Conservation (phyloP, 1,140 invertebrate species). For the Andrena cerasifolii region DNA sequence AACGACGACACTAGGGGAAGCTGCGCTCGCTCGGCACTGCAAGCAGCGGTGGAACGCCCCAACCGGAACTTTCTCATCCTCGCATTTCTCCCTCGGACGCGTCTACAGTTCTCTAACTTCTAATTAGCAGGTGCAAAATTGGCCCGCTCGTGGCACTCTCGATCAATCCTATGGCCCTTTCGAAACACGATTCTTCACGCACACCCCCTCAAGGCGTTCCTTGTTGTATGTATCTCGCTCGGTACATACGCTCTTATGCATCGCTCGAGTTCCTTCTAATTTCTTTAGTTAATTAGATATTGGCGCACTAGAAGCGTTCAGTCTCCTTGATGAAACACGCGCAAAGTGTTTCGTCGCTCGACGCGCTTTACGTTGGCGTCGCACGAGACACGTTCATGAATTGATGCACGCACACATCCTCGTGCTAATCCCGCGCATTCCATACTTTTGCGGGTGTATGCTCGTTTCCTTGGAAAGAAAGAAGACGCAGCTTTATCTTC, state of each 20-base stretch:
- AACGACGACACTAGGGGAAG: conserved; percentile 24
- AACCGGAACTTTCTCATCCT: background rate
- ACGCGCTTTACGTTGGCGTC: background rate
- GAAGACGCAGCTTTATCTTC: conserved; percentile 8
- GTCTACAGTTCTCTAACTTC: conserved; percentile 11
- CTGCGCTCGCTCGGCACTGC: background rate
- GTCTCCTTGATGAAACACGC: conserved; percentile 41
- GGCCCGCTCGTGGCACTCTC: conserved; percentile 26
- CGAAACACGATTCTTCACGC: too few relatives aligned
- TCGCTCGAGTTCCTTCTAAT: conserved; percentile 6
- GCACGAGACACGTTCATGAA: conserved; percentile 21
- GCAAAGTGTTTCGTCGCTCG: conserved; percentile 5
- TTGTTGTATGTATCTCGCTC: background rate
- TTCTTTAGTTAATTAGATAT: conserved; percentile 15
- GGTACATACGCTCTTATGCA: conserved; percentile 15
- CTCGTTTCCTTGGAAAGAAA: too few relatives aligned
- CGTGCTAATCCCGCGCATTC: background rate
- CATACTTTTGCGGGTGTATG: background rate
- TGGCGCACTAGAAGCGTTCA: conserved; percentile 36
- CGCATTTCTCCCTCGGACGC: background rate
- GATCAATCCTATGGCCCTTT: background rate
- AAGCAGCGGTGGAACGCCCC: too few relatives aligned
- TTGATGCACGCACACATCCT: background rate
- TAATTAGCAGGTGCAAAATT: conserved; percentile 43
- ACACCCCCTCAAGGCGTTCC: background rate